Base-by-base conservation (phyloP, 1,140 invertebrate genomes). In the Brachionus sp. region DNA sequence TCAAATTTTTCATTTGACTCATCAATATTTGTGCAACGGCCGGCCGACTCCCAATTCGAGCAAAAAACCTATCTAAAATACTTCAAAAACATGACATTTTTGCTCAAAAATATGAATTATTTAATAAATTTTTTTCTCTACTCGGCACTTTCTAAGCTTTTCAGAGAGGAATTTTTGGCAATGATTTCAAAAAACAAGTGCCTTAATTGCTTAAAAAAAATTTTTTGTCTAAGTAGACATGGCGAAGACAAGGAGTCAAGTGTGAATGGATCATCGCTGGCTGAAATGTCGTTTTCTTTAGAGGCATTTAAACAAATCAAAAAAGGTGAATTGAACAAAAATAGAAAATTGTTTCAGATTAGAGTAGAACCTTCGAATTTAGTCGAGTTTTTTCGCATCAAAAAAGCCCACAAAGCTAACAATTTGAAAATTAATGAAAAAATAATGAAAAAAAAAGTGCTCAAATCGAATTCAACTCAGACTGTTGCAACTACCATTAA, bases 41-140 rank as follows among this genome's bases (percentile, higher is more conserved):
- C 33, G 19, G 7, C 66, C 7, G 6, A 19, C 16, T 9, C 7
- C 19, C 5, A 57, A 19, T 57, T 16, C 5, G 19, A 57, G 9
- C n/a, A 57, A 7, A 39, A n/a, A 9, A 13, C 37, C 2, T 39
- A 35, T 39, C 35, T 50, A 57, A 75, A 75, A 13, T 75, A 75
- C 25, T 75, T 75, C 13, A 35, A 44, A 12, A 53, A 80, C 9
- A 62, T 42, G n/a, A 80, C 77, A n/a, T 80, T 80, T 44, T 42
- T 57, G 5, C 19, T 80, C 16, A 80, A 80, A 66, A 57, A 80
- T 64, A 57, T 80, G 50, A 80, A 80, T 44, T 80, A 80, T 66
- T 62, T 80, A 2, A 80, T 80, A 3, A 80, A 80, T 80, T 80
- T 80, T 66, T 80, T 80, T 35, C 29, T 80, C n/a, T 80, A 80